These are phyloP conservation scores for Anolis sagrei DNA, from an alignment of 2,113 vertebrate species.

Conservation along the genomic window DNA sequence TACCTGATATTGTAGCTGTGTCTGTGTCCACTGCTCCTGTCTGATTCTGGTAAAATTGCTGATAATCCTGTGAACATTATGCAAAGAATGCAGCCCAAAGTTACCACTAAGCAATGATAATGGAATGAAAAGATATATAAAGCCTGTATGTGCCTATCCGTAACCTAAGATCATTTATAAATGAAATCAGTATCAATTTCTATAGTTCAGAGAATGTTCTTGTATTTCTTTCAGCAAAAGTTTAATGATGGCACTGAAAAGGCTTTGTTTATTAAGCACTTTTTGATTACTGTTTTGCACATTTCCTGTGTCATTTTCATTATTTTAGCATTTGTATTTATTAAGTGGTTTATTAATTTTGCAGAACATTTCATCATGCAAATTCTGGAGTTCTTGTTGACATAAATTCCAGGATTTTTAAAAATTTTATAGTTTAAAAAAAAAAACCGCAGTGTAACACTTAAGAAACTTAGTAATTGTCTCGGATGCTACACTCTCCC, in stretches of 20 bases:
- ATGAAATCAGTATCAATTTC: neutral
- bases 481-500: neutral
- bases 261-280: too few species aligned
- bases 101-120: neutral
- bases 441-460: neutral
- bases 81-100: slow-evolving; percentile 38
- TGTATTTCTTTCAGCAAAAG: neutral
- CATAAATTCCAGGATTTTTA: neutral
- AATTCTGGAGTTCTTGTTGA: too few species aligned
- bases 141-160: neutral
- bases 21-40: slow-evolving; percentile 83
- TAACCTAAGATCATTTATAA: neutral
- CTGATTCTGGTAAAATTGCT: slow-evolving; percentile 89
- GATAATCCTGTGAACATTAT: slow-evolving; percentile 87
- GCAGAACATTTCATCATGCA: neutral
- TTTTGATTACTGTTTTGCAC: too few species aligned
- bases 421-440: neutral
- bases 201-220: neutral
- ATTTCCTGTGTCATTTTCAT: neutral
- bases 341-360: neutral
- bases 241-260: neutral
- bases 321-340: neutral
- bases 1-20: slow-evolving; percentile 78
- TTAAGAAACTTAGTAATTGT: neutral
- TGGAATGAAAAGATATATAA: neutral